A percentile compares a stretch with the other conserved stretches of the same genome.
Conservation (phyloP, 2,113 vertebrate genomes). For the Fukomys damarensis region DNA sequence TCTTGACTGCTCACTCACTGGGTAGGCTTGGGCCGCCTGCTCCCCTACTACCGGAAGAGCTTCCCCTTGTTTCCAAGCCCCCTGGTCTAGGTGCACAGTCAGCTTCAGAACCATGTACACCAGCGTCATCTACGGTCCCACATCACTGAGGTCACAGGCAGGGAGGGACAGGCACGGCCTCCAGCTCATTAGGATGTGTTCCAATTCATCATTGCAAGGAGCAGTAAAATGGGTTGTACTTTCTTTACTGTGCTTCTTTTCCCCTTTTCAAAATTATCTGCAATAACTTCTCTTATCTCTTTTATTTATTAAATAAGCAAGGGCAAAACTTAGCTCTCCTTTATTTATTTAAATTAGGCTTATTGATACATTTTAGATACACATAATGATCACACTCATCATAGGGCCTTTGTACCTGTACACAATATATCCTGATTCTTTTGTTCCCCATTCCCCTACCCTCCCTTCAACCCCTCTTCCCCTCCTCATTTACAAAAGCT, state of each 20-base stretch:
- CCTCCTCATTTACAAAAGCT: too few relatives aligned
- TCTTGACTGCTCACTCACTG: background rate
- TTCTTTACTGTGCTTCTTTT: background rate
- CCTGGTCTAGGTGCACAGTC: too few relatives aligned
- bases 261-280: background rate
- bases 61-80: background rate
- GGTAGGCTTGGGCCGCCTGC: background rate
- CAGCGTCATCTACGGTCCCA: background rate
- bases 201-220: background rate
- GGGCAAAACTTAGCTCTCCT: background rate
- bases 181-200: background rate
- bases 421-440: too few relatives aligned
- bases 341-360: background rate
- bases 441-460: too few relatives aligned
- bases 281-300: background rate
- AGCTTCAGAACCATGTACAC: background rate
- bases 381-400: too few relatives aligned
- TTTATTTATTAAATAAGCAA: background rate
- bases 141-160: background rate
- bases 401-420: too few relatives aligned
- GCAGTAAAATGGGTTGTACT: background rate
- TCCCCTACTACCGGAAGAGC: background rate
- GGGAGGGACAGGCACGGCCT: background rate
- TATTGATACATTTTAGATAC: too few relatives aligned
- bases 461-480: too few relatives aligned